Percentiles rank a stretch among this genome's conserved stretches.
phyloP scores from a whole-genome alignment of 2,113 vertebrate genomes.

The Prionailurus bengalensis region DNA sequence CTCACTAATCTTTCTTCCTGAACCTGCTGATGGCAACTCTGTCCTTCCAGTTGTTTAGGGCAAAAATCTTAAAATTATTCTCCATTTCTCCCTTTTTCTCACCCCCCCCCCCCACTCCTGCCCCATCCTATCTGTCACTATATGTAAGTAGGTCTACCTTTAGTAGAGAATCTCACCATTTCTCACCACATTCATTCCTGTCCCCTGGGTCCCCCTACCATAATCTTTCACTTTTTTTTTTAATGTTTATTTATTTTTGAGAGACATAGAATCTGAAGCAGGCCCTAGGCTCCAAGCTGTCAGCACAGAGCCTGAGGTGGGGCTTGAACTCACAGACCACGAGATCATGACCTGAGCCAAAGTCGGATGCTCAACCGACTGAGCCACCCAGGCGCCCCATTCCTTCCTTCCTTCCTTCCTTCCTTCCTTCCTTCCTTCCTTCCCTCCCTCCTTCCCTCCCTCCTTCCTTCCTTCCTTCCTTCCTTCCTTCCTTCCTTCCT shows the following conservation, averaged over 20 bases:
- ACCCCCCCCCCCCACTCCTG: neutral
- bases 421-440: too few species aligned
- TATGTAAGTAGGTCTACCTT: neutral
- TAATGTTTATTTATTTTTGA: too few species aligned
- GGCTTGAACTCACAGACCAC: too few species aligned
- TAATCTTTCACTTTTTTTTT: neutral
- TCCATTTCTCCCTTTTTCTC: neutral
- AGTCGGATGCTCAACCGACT: too few species aligned
- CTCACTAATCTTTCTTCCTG: neutral
- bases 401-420: neutral
- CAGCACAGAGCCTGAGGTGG: too few species aligned
- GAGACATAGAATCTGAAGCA: too few species aligned
- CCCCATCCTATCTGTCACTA: neutral
- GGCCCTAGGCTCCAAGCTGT: too few species aligned
- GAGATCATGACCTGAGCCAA: too few species aligned
- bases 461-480: too few species aligned
- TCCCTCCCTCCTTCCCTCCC: too few species aligned
- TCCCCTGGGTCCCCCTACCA: neutral
- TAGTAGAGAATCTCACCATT: neutral
- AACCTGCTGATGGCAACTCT: neutral
- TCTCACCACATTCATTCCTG: neutral
- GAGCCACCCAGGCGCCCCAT: neutral
- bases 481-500: too few species aligned
- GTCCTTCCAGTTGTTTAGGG: neutral
- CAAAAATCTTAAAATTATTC: neutral